phyloP scores from a whole-genome alignment of 2,113 vertebrate genomes.

The Narcine bancroftii region DNA sequence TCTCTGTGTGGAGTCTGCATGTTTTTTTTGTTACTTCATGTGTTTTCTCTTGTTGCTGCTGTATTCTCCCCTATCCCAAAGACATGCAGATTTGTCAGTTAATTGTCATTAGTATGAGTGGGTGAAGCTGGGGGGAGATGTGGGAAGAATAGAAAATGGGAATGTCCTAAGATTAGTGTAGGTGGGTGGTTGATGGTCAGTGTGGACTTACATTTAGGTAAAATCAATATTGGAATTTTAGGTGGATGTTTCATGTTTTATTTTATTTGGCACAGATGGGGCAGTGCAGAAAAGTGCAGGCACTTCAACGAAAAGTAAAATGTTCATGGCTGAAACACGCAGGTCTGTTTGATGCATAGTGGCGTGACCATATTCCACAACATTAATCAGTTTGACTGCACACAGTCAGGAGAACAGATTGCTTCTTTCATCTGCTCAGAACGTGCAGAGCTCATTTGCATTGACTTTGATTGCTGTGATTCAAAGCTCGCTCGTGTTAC shows the following conservation, averaged over 20 bases:
- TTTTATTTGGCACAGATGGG: neutral
- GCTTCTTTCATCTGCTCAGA: neutral
- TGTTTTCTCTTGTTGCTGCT: too few species aligned
- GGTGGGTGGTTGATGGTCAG: too few species aligned
- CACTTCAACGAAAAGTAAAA: neutral
- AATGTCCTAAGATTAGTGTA: too few species aligned
- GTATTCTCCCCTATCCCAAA: too few species aligned
- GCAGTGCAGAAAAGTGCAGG: neutral
- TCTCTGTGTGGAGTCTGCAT: too few species aligned
- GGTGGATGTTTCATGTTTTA: neutral
- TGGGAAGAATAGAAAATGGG: too few species aligned
- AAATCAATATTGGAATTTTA: neutral
- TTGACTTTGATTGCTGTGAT: neutral
- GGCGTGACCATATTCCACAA: neutral
- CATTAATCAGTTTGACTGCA: constrained; percentile 23
- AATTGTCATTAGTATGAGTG: too few species aligned
- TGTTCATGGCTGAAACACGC: neutral
- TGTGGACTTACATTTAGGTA: neutral
- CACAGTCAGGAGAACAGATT: neutral
- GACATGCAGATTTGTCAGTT: too few species aligned
- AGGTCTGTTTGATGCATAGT: neutral
- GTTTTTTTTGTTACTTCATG: too few species aligned
- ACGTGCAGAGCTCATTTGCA: neutral
- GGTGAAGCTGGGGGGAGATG: too few species aligned
- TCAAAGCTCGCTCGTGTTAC: neutral